These are phyloP conservation scores for Botrylloides violaceus DNA, from an alignment of 23 tunicate species.

Conservation along the genomic window DNA sequence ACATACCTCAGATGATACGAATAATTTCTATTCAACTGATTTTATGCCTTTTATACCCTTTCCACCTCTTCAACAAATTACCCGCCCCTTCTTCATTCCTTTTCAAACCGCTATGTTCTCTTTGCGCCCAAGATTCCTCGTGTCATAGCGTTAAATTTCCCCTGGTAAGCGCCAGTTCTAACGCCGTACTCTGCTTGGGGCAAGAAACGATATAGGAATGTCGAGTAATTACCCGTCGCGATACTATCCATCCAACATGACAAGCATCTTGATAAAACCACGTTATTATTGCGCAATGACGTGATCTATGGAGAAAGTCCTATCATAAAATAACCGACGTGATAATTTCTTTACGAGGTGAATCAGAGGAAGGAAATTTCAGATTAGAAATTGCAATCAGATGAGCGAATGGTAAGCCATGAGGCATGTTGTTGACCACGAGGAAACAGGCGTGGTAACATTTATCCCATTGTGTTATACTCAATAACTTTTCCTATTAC, in stretches of 20 bases:
- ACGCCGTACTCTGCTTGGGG: not conserved
- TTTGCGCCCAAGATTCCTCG: not conserved
- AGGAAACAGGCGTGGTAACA: too few relatives aligned
- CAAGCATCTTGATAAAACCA: too few relatives aligned
- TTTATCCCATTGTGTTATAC: too few relatives aligned
- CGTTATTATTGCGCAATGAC: too few relatives aligned
- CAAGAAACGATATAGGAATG: not conserved
- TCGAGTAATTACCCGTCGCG: too few relatives aligned
- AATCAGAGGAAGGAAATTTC: not conserved
- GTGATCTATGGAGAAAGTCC: too few relatives aligned
- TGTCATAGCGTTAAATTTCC: not conserved
- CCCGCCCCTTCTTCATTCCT: not conserved
- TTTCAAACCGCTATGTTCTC: too few relatives aligned
- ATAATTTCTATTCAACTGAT: not conserved
- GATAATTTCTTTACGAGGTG: too few relatives aligned
- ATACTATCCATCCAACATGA: too few relatives aligned
- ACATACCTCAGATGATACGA: not conserved
- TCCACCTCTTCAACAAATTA: not conserved
- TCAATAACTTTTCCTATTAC: too few relatives aligned
- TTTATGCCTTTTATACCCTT: not conserved
- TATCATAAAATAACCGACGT: too few relatives aligned
- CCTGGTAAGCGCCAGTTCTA: not conserved
- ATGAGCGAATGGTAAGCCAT: not conserved
- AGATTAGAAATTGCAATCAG: not conserved
- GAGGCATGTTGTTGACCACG: too few relatives aligned